Evolutionary conservation across 2,797 vertebrate genomes (phyloP).

Genomic region (Neoniphon sammara): DNA sequence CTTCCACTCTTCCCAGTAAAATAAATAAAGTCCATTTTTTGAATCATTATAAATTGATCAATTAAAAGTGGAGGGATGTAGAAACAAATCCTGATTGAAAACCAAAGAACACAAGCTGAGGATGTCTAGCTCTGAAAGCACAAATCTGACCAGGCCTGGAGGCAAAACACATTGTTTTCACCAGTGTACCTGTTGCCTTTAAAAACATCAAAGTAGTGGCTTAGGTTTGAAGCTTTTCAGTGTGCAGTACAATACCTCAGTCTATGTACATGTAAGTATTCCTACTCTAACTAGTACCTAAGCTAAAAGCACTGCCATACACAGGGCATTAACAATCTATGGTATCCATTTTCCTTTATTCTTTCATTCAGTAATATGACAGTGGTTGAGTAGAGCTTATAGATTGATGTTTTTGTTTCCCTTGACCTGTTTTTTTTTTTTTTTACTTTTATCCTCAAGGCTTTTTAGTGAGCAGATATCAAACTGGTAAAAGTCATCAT

Average conservation of each 20-base stretch:
- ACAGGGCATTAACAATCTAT: slow-evolving; percentile 56
- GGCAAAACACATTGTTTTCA: slow-evolving; percentile 19
- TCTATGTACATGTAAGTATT: slow-evolving; percentile 23
- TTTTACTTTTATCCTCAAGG: too few species aligned
- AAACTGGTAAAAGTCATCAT: slow-evolving; percentile 27
- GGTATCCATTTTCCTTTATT: slow-evolving; percentile 33
- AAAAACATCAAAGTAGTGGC: slow-evolving; percentile 30
- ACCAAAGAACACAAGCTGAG: slow-evolving; percentile 58
- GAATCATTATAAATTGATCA: slow-evolving; percentile 1
- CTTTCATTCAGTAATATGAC: slow-evolving; percentile 21
- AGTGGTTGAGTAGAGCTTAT: not conserved
- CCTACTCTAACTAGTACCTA: slow-evolving; percentile 49
- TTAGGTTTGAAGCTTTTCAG: slow-evolving; percentile 22
- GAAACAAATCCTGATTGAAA: slow-evolving; percentile 20
- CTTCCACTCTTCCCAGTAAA: not conserved
- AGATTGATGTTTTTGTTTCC: not conserved
- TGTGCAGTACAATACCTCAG: slow-evolving; percentile 13
- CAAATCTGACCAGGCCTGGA: slow-evolving; percentile 14
- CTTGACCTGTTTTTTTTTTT: too few species aligned
- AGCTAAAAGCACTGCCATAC: slow-evolving; percentile 35
- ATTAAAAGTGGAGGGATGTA: slow-evolving; percentile 28
- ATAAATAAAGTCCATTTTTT: slow-evolving; percentile 6
- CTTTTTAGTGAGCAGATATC: slow-evolving; percentile 26
- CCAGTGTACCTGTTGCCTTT: not conserved
- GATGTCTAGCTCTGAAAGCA: not conserved